A percentile compares a stretch with the other conserved stretches of the same genome.
Conservation (phyloP, 1,140 invertebrate species). For the Argopecten irradians region DNA sequence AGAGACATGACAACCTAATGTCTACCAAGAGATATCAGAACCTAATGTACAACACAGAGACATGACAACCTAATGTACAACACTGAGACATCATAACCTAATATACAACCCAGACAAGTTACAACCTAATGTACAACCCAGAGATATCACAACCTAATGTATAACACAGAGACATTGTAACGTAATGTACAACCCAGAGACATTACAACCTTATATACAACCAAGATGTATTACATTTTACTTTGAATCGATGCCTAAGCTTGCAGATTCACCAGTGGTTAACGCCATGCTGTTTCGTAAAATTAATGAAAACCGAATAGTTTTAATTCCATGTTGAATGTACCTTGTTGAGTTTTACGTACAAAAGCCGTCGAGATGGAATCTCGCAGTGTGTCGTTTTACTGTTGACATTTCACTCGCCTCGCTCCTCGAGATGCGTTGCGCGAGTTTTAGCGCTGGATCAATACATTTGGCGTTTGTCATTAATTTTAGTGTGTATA, state of each 20-base stretch:
- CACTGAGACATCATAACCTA: no score
- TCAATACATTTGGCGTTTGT: background rate
- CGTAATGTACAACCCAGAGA: background rate
- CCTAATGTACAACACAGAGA: no score
- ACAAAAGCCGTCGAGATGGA: background rate
- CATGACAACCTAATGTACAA: no score
- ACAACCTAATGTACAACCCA: no score
- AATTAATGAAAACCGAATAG: background rate
- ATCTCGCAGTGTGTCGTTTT: background rate
- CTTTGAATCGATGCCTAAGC: no score
- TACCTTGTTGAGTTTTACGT: background rate
- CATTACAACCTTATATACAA: background rate
- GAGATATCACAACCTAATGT: no score
- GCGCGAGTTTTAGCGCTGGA: background rate
- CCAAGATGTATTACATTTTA: background rate
- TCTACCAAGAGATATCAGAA: no score
- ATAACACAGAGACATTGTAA: no score
- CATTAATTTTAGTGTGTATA: conserved; percentile 6
- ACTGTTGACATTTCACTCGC: conserved; percentile 6
- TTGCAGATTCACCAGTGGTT: background rate
- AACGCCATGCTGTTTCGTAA: background rate
- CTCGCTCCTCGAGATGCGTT: background rate
- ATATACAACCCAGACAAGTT: no score
- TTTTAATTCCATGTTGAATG: background rate
- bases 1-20: no score